A percentile compares a stretch with the other conserved stretches of the same genome.
Conservation (phyloP, 2,113 vertebrate genomes). For the Eleginops maclovinus region DNA sequence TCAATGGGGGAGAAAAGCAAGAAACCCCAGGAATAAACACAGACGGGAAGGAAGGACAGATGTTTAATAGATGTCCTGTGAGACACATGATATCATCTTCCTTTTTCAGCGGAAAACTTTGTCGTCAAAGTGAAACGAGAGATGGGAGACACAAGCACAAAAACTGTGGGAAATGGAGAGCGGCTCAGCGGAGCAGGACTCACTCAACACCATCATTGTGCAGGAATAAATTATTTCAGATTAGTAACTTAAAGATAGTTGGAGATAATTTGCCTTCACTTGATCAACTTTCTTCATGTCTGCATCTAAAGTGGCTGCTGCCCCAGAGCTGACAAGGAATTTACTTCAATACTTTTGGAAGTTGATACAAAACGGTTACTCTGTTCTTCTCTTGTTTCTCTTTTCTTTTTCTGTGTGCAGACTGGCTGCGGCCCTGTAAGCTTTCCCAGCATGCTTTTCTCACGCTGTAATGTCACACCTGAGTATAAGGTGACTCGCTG, state of each 20-base stretch:
- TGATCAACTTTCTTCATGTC: not conserved
- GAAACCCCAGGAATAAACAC: too few relatives aligned
- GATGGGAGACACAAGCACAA: not conserved
- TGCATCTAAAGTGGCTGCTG: not conserved
- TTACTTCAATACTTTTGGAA: not conserved
- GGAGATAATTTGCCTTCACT: not conserved
- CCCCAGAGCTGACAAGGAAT: slow-evolving; percentile 1
- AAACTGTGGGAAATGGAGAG: not conserved
- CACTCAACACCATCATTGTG: not conserved
- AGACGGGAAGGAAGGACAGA: too few relatives aligned
- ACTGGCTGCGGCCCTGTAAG: slow-evolving; percentile 52
- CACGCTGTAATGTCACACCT: slow-evolving; percentile 85
- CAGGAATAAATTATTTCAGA: not conserved
- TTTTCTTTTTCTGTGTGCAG: slow-evolving; percentile 28
- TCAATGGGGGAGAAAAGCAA: too few relatives aligned
- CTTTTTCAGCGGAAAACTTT: not conserved
- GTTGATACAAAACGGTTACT: slow-evolving; percentile 29
- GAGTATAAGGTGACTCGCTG: slow-evolving; percentile 81
- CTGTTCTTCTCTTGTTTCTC: slow-evolving; percentile 40
- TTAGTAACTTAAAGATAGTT: not conserved
- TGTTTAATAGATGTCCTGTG: too few relatives aligned
- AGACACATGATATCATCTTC: not conserved
- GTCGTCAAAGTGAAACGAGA: not conserved
- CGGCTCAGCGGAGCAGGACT: slow-evolving; percentile 11
- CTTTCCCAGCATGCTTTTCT: slow-evolving; percentile 82